Evolutionary conservation across 2,113 vertebrate species (phyloP).

Genomic region (Morone chrysops): DNA sequence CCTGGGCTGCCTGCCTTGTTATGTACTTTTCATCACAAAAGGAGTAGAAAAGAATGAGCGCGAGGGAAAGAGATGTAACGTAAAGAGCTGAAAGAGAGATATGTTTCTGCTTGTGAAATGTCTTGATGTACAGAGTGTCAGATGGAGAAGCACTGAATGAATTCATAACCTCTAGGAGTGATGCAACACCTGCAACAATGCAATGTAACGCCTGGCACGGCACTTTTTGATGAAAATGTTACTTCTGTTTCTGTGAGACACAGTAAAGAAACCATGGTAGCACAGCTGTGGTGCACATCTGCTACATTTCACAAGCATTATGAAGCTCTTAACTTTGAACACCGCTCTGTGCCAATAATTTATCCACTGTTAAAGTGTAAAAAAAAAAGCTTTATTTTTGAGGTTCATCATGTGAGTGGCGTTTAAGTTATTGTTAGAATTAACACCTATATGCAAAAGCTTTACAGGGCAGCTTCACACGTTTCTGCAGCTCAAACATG

Average conservation of each 20-base stretch:
- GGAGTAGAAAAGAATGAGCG: slow-evolving; percentile 11
- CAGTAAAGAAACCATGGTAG: neutral
- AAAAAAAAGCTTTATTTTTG: neutral
- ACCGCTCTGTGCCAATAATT: neutral
- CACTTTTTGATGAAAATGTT: slow-evolving; percentile 33
- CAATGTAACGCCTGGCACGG: slow-evolving; percentile 20
- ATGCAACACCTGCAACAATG: slow-evolving; percentile 68
- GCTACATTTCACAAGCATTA: slow-evolving; percentile 24
- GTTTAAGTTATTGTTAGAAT: neutral
- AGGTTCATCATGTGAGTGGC: neutral
- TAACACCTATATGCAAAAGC: neutral
- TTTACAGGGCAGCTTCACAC: neutral
- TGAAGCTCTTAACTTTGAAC: slow-evolving; percentile 18
- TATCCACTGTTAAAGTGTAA: neutral
- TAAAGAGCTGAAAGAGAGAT: slow-evolving; percentile 22
- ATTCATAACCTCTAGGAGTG: slow-evolving; percentile 54
- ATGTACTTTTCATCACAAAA: slow-evolving; percentile 31
- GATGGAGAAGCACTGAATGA: slow-evolving; percentile 36
- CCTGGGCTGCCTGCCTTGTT: slow-evolving; percentile 39
- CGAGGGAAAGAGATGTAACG: slow-evolving; percentile 36
- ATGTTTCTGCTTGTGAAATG: slow-evolving; percentile 47
- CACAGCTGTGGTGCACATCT: slow-evolving; percentile 18
- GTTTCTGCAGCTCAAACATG: slow-evolving; percentile 8
- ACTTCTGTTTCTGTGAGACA: slow-evolving; percentile 15
- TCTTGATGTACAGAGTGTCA: slow-evolving; percentile 33